Conservation (phyloP, 2,797 vertebrate species). For the Acestrorhynchus altus region DNA sequence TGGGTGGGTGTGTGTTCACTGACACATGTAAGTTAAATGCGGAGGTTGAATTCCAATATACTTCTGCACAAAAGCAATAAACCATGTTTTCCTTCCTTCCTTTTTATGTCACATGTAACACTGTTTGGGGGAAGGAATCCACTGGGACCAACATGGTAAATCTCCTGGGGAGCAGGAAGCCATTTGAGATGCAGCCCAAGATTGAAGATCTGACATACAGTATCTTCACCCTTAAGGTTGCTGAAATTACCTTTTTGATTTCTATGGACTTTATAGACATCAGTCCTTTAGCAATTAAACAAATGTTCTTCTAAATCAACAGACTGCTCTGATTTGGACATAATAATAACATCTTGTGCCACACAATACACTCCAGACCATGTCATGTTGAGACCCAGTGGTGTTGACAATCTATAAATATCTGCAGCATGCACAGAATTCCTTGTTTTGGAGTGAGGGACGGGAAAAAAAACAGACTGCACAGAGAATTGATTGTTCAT, state of each 20-base stretch:
- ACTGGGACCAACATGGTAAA: no score
- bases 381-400: not conserved
- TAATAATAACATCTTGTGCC: not conserved
- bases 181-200: no score
- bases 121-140: no score
- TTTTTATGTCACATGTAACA: not conserved
- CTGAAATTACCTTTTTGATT: not conserved
- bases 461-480: not conserved
- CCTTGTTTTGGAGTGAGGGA: not conserved
- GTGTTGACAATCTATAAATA: slow-evolving; percentile 3
- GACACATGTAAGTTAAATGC: no score
- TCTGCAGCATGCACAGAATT: not conserved
- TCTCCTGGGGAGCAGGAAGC: no score
- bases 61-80: no score
- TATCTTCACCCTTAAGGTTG: no score
- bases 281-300: not conserved
- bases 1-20: no score
- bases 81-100: no score
- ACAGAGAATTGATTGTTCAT: slow-evolving; percentile 18
- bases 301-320: not conserved
- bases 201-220: no score
- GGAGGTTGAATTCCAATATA: no score
- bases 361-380: not conserved
- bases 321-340: not conserved
- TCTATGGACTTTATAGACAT: not conserved